Percentiles rank a stretch among this genome's conserved stretches.
Conservation (phyloP, 2,797 vertebrate genomes). For the Molothrus aeneus region DNA sequence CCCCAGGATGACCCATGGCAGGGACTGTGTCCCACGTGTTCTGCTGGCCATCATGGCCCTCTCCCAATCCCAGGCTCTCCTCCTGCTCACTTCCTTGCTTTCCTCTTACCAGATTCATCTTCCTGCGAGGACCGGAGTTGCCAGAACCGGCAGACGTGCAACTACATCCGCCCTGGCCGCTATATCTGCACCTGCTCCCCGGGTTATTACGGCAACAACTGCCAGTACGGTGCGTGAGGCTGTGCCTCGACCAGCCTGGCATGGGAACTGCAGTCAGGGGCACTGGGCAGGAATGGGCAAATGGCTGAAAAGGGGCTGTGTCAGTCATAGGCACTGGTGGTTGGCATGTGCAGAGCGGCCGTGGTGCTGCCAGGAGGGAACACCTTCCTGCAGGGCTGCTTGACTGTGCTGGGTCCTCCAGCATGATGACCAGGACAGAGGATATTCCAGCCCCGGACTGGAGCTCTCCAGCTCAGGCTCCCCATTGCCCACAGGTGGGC, state of each 20-base stretch:
- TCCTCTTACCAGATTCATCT: constrained; percentile 41
- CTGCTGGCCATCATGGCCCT: background rate
- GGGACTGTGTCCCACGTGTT: background rate
- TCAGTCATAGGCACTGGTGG: background rate
- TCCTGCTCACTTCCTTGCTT: background rate
- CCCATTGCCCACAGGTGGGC: constrained; percentile 46
- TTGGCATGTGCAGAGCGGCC: rapidly evolving
- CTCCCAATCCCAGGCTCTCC: background rate
- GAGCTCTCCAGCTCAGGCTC: background rate
- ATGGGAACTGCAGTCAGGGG: rapidly evolving
- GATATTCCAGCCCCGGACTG: background rate
- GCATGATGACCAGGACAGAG: background rate
- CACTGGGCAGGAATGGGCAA: background rate
- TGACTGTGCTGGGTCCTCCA: rapidly evolving
- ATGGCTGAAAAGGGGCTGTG: background rate
- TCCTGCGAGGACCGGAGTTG: constrained; percentile 76
- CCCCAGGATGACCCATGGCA: rapidly evolving
- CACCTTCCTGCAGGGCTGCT: background rate
- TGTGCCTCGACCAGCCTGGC: rapidly evolving
- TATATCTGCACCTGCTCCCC: constrained; percentile 82
- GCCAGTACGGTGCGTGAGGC: constrained; percentile 77
- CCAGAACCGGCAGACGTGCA: constrained; percentile 75
- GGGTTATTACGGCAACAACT: constrained; percentile 82
- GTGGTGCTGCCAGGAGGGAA: background rate
- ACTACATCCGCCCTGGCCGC: constrained; percentile 71